Base-by-base conservation (phyloP, 2,113 vertebrate genomes). In the Cephalophus harveyi region DNA sequence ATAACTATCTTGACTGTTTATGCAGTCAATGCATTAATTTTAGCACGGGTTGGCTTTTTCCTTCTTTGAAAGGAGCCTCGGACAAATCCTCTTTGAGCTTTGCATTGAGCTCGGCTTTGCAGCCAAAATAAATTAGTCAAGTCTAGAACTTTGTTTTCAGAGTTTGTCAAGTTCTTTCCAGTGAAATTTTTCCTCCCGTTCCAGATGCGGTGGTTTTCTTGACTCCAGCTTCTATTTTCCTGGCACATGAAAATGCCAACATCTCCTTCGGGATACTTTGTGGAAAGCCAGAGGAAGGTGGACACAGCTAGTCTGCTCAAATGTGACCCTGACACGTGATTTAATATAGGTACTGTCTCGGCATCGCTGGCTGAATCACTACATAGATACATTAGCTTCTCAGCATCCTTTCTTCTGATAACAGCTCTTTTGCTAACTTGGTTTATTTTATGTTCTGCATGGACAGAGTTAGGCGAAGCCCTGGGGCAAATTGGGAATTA, bases 201-300 rank as follows among this genome's bases (percentile, higher is more conserved):
- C 98, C 99, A 99, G 98, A 99, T 99, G 99, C 98, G 98, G 98
- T 76, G 98, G 98, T 98, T 99, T 99, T 97, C 97, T 98, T 98
- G 98, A 98, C 98, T 98, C 97, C 96, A 87, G 98, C 98, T 98
- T 98, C 98, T 98, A 96, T 98, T 99, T 99, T 97, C 97, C 87
- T 97, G 85, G 97, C 97, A 96, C 85, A 88, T 97, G 98, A 98
- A 98, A 97, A 98, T 97, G 96, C 92, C 91, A 33, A n/a, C 10
- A 0, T 97, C 97, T 98, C 95, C 91, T 96, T 98, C 48, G 36
- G 84, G 79, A 90, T 33, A 43, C 92, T 95, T 95, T 96, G 88
- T 21, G 81, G 97, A 54, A 71, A 97, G 59, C 36, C 1, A 30
- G 96, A 95, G 33, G 48, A 64, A 89, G 40, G 36, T n/a, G 64